Evolutionary conservation across 2,888 invertebrate species (phyloP), one percentile per base, ranked within the genome.

Genomic region (Coleophora flavipennella): DNA sequence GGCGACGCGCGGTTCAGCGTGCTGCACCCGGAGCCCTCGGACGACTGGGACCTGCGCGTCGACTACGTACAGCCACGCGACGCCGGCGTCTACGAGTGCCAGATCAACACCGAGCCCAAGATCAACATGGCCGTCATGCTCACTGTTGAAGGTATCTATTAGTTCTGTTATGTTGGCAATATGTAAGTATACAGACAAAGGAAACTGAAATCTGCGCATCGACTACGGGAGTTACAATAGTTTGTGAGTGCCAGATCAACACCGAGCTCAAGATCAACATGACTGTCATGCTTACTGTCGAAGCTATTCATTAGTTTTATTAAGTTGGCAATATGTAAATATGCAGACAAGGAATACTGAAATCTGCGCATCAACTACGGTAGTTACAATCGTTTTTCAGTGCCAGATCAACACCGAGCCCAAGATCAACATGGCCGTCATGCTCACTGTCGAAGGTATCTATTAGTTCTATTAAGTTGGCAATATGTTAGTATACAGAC

Each of bases 381-480:
- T n/a, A n/a, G 94, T 14, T 94, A 95, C 68, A 93, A 91, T 1
- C 94, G 94, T 7, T 90, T 93, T 44, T 94, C 94, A 94, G 75
- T 94, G 94, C 61, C 94, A 94, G 86, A 92, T 95, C 54, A 95
- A 95, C 78, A 95, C 94, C 0, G 94, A 95, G 67, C 94, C 94
- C 13, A 95, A 94, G 75, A 92, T 94, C 71, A 94, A 93, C 76
- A 89, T 94, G 87, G 94, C 94, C 33, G 89, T 94, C 59, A 76
- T 88, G 62, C 86, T 95, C 42, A 89, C 88, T 59, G 92, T 94
- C 39, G 92, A 93, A 90, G 94, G 94, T 43, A 85, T 38, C 33
- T 11, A 3, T 13, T 3, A 9, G 20, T 6, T 3, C 6, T 20
- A 6, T 20, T 20, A 20, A 20, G 6, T 20, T 20, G 3, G 20